Evolutionary conservation across 2,888 invertebrate genomes (phyloP).

Genomic region (Ophion ellenae): DNA sequence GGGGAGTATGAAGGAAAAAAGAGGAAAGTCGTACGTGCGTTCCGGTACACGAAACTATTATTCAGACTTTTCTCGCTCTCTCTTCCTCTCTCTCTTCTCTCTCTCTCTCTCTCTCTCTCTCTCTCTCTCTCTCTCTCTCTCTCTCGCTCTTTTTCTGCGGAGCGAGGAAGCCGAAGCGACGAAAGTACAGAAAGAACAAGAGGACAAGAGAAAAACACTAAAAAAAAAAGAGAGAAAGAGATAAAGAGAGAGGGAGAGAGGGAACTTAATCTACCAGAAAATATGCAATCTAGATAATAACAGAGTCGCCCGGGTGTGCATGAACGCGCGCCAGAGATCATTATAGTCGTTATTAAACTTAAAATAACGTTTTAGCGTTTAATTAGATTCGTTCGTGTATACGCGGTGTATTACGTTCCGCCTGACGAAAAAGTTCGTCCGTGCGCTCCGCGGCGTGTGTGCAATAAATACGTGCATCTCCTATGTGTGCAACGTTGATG

Average conservation of each 20-base stretch:
- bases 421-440: constrained; percentile 38
- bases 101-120: too few relatives aligned
- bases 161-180: constrained; percentile 4
- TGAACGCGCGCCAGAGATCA: constrained; percentile 77
- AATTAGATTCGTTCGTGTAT: constrained; percentile 79
- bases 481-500: too few relatives aligned
- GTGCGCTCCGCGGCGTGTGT: constrained; percentile 7
- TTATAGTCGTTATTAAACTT: constrained; percentile 81
- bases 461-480: too few relatives aligned
- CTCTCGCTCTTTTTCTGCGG: not conserved
- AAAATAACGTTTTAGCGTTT: constrained; percentile 82
- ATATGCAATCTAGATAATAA: constrained; percentile 83
- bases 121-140: too few relatives aligned
- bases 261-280: constrained; percentile 82
- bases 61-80: constrained; percentile 40
- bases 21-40: constrained; percentile 50
- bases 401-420: constrained; percentile 14
- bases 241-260: constrained; percentile 66
- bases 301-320: constrained; percentile 75
- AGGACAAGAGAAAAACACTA: constrained; percentile 9
- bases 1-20: constrained; percentile 1
- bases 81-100: constrained; percentile 15
- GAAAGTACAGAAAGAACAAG: constrained; percentile 14
- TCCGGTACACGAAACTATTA: constrained; percentile 57
- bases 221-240: constrained; percentile 24